Evolutionary conservation across 2,113 vertebrate genomes (phyloP).

Genomic region (Labeo rohita): DNA sequence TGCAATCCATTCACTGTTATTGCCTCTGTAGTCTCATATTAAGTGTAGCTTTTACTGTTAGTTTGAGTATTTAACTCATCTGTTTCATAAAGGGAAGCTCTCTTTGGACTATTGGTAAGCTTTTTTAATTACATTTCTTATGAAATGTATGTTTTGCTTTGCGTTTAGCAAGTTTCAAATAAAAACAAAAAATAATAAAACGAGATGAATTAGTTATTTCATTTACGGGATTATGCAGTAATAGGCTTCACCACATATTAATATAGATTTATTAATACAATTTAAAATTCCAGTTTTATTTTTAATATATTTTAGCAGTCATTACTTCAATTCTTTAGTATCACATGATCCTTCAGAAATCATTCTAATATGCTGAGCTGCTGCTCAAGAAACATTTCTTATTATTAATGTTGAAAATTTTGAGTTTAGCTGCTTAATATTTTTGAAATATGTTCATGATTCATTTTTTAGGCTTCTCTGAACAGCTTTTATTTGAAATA

Average conservation of each 20-base stretch:
- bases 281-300: too few relatives aligned
- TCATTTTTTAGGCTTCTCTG: too few relatives aligned
- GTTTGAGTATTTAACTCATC: not conserved
- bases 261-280: too few relatives aligned
- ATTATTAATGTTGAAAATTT: too few relatives aligned
- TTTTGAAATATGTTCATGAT: too few relatives aligned
- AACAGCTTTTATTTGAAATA: not conserved
- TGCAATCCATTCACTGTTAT: not conserved
- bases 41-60: not conserved
- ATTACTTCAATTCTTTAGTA: too few relatives aligned
- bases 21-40: not conserved
- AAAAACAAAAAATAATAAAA: not conserved
- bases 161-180: not conserved
- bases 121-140: not conserved
- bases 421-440: too few relatives aligned
- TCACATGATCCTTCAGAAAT: too few relatives aligned
- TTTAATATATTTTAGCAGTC: too few relatives aligned
- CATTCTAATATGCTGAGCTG: too few relatives aligned
- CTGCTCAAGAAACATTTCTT: too few relatives aligned
- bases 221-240: not conserved
- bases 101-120: not conserved
- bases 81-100: slow-evolving; percentile 3
- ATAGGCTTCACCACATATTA: not conserved
- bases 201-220: not conserved
- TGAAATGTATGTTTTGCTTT: not conserved